Percentiles rank a stretch among this genome's conserved stretches.
These are phyloP conservation scores for Pyrocephalus nanus DNA, from an alignment of 2,797 vertebrate species.

Conservation along the genomic window DNA sequence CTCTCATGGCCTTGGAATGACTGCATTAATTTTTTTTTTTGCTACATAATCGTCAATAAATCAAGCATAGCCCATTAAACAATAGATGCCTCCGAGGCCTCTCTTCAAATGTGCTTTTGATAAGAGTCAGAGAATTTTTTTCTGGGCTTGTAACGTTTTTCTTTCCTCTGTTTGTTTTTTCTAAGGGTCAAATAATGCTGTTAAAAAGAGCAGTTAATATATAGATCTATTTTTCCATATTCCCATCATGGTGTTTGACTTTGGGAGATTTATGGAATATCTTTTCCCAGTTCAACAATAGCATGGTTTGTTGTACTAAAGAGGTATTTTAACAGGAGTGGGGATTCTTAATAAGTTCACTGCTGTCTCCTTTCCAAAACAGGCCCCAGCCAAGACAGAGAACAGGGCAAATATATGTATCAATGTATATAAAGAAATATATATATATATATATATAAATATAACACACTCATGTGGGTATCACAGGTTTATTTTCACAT, in stretches of 20 bases:
- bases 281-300: constrained; percentile 66
- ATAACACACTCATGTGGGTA: neutral
- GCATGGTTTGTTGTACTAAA: constrained; percentile 50
- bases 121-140: constrained; percentile 58
- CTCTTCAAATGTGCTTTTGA: constrained; percentile 68
- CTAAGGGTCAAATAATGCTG: constrained; percentile 67
- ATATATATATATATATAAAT: neutral
- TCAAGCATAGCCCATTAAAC: constrained; percentile 56
- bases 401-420: neutral
- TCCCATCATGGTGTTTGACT: constrained; percentile 61
- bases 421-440: neutral
- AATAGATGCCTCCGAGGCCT: constrained; percentile 61
- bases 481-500: neutral
- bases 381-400: neutral
- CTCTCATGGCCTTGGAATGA: neutral
- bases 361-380: constrained; percentile 53
- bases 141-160: constrained; percentile 51
- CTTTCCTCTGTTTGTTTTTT: constrained; percentile 69
- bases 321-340: constrained; percentile 53
- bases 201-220: constrained; percentile 68
- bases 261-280: constrained; percentile 65
- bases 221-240: constrained; percentile 59
- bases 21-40: constrained; percentile 11
- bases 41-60: constrained; percentile 63
- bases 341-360: constrained; percentile 55